Conservation (phyloP, 92 coral and sea anemone species). For the Paragorgia papillata region DNA sequence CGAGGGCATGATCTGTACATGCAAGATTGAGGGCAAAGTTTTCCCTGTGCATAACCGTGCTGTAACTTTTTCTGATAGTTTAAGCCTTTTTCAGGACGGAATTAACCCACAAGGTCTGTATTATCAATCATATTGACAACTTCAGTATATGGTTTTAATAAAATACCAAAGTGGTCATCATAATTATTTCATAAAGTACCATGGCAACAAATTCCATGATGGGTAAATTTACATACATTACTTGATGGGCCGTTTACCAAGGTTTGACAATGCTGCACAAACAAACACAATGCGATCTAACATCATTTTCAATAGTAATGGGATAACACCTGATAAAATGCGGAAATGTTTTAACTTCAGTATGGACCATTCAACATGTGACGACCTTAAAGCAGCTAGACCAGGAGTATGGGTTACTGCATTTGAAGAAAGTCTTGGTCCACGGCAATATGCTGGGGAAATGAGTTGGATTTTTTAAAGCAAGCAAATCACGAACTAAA, state of each 20-base stretch:
- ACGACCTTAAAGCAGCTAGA: background rate
- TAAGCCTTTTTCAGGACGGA: no score
- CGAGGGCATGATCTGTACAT: no score
- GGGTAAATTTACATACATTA: background rate
- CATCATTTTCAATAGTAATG: conserved; percentile 49
- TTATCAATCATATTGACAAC: no score
- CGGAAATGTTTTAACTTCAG: conserved; percentile 41
- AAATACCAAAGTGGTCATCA: no score
- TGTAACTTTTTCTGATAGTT: no score
- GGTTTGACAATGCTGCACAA: conserved; percentile 49
- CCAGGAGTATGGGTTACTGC: no score
- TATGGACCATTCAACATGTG: background rate
- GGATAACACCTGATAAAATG: conserved; percentile 54
- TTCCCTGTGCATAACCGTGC: no score
- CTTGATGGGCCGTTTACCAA: conserved; percentile 33
- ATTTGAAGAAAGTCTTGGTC: conserved; percentile 28
- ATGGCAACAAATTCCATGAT: no score
- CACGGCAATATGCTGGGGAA: conserved; percentile 61
- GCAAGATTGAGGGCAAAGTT: no score
- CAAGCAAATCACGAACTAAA: conserved; percentile 55
- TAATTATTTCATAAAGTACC: no score
- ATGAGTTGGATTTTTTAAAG: conserved; percentile 64
- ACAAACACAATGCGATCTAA: conserved; percentile 49
- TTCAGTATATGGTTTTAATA: no score
- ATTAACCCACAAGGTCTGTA: no score